Evolutionary conservation across 2,113 vertebrate species (phyloP).

Genomic region (Hypocryptadius cinnamomeus): DNA sequence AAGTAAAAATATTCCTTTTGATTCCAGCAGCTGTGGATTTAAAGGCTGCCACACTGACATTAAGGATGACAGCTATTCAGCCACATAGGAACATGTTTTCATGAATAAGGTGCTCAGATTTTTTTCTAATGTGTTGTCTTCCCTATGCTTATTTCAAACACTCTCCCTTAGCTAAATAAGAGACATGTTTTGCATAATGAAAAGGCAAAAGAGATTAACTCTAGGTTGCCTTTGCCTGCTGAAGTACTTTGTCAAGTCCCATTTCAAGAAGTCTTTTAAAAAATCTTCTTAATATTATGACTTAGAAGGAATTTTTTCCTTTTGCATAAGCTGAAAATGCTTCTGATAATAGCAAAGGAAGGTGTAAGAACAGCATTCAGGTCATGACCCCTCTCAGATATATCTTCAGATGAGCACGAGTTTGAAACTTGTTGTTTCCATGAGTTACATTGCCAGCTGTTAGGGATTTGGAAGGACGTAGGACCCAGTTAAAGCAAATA

Average conservation of each 20-base stretch:
- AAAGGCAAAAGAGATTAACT: conserved; percentile 10
- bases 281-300: neutral
- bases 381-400: neutral
- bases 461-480: neutral
- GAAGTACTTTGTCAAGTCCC: conserved; percentile 17
- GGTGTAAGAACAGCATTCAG: neutral
- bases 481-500: neutral
- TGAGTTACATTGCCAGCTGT: neutral
- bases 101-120: neutral
- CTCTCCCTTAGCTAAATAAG: neutral
- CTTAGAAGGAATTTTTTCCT: conserved; percentile 13
- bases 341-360: neutral
- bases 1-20: neutral
- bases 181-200: neutral
- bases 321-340: conserved; percentile 13
- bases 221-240: neutral
- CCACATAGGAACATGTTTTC: neutral
- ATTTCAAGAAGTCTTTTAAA: neutral
- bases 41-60: neutral
- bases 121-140: neutral
- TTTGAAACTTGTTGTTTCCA: neutral
- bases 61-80: neutral
- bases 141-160: neutral
- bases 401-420: neutral
- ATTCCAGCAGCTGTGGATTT: neutral